Conservation (phyloP, 2,113 vertebrate genomes). For the Syrmaticus mikado region DNA sequence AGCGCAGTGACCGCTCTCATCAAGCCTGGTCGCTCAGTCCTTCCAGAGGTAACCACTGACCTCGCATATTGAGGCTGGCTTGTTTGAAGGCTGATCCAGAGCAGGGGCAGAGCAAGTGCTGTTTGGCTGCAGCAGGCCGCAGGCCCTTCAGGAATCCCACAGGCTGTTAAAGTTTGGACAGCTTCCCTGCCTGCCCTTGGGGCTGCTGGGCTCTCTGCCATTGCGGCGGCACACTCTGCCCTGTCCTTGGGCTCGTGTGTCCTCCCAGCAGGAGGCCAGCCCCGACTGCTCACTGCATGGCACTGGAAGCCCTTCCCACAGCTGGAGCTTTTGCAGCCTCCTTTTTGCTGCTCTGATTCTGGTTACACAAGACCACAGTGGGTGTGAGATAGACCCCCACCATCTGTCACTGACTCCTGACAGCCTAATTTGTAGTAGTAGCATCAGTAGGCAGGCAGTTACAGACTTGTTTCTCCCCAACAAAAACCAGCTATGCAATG, state of each 20-base stretch:
- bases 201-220: not conserved
- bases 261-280: not conserved
- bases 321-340: not conserved
- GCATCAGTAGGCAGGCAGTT: constrained; percentile 21
- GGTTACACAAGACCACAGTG: not conserved
- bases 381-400: constrained; percentile 9
- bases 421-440: not conserved
- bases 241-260: fast-evolving
- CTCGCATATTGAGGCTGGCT: not conserved
- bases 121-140: not conserved
- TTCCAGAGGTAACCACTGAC: not conserved
- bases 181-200: constrained; percentile 16
- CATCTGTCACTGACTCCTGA: constrained; percentile 34
- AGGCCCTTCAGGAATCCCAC: not conserved
- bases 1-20: fast-evolving
- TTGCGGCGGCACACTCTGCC: fast-evolving
- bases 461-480: constrained; percentile 30
- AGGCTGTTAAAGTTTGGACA: not conserved
- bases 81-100: not conserved
- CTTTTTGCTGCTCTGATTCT: not conserved
- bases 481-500: not conserved
- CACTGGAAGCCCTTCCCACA: not conserved
- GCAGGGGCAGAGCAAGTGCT: not conserved
- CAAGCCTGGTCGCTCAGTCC: not conserved
- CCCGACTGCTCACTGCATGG: not conserved